A percentile compares a stretch with the other conserved stretches of the same genome.
Evolutionary conservation across 2,888 invertebrate genomes (phyloP).

Genomic region (Drosophila algonquin): DNA sequence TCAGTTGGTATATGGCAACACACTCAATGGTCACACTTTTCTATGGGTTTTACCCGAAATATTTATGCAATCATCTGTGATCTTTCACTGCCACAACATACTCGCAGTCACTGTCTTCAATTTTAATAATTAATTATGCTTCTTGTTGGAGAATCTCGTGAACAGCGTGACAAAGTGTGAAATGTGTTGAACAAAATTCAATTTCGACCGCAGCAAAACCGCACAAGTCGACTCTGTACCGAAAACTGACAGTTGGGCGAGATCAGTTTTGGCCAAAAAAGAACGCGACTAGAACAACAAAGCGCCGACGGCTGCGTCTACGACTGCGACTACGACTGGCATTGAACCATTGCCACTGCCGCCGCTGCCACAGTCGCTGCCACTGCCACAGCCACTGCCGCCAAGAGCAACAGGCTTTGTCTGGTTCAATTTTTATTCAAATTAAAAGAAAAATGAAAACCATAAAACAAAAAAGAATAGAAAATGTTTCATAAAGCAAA

Average conservation of each 20-base stretch:
- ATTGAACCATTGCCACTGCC: conserved; percentile 66
- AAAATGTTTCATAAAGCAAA: conserved; percentile 65
- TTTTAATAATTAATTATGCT: conserved; percentile 34
- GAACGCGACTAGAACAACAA: conserved; percentile 67
- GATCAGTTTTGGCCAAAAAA: conserved; percentile 80
- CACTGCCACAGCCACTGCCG: conserved; percentile 36
- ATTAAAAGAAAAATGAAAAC: conserved; percentile 49
- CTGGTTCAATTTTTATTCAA: conserved; percentile 69
- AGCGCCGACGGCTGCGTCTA: conserved; percentile 43
- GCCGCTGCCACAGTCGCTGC: conserved; percentile 62
- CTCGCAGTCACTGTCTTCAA: too few species aligned
- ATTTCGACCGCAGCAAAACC: conserved; percentile 60
- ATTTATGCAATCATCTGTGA: conserved; percentile 34
- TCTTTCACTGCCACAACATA: conserved; percentile 16
- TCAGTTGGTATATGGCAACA: neutral
- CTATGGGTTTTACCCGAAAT: conserved; percentile 8
- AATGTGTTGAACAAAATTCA: conserved; percentile 62
- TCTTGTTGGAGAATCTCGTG: conserved; percentile 5
- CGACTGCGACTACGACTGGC: conserved; percentile 70
- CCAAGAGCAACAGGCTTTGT: conserved; percentile 76
- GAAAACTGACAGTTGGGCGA: conserved; percentile 81
- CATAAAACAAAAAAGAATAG: conserved; percentile 26
- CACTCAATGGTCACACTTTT: conserved; percentile 15
- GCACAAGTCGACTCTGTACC: conserved; percentile 73
- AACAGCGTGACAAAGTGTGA: conserved; percentile 52